These are phyloP conservation scores for Sceloporus undulatus DNA, from an alignment of 2,113 vertebrate species.

Conservation along the genomic window DNA sequence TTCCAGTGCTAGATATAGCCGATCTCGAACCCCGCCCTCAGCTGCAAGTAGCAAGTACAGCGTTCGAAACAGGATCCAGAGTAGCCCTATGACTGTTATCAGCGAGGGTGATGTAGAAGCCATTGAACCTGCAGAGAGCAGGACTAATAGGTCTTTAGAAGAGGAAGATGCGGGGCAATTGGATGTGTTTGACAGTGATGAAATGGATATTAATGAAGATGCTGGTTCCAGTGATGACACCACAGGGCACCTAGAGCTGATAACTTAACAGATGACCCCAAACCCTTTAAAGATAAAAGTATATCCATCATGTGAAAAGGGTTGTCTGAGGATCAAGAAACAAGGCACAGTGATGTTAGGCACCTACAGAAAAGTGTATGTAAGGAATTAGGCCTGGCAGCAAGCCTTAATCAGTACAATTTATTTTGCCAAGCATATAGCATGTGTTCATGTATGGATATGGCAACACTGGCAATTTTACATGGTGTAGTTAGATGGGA, in stretches of 20 bases:
- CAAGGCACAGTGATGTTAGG: constrained; percentile 36
- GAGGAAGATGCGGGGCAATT: constrained; percentile 59
- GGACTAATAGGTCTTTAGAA: constrained; percentile 60
- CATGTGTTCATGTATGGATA: constrained; percentile 50
- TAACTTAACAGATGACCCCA: constrained; percentile 40
- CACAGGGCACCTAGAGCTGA: constrained; percentile 48
- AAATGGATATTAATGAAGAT: constrained; percentile 56
- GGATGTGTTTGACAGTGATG: constrained; percentile 58
- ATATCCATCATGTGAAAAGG: constrained; percentile 81
- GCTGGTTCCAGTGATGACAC: constrained; percentile 37
- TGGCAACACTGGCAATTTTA: constrained; percentile 47
- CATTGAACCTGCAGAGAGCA: constrained; percentile 78
- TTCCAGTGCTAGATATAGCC: constrained; percentile 84
- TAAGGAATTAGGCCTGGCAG: constrained; percentile 45
- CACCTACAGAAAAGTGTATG: constrained; percentile 16
- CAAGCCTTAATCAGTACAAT: constrained; percentile 64
- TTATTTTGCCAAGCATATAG: constrained; percentile 60
- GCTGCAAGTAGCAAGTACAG: constrained; percentile 97
- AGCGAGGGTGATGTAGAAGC: constrained; percentile 93
- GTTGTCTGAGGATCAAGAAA: constrained; percentile 65
- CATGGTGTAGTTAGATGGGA: constrained; percentile 46
- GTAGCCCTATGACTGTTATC: constrained; percentile 98
- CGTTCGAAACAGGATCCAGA: constrained; percentile 90
- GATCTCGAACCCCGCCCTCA: constrained; percentile 92
- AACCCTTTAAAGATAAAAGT: constrained; percentile 69